Evolutionary conservation across 2,888 invertebrate genomes (phyloP).

Genomic region (Stegana nigrithorax): DNA sequence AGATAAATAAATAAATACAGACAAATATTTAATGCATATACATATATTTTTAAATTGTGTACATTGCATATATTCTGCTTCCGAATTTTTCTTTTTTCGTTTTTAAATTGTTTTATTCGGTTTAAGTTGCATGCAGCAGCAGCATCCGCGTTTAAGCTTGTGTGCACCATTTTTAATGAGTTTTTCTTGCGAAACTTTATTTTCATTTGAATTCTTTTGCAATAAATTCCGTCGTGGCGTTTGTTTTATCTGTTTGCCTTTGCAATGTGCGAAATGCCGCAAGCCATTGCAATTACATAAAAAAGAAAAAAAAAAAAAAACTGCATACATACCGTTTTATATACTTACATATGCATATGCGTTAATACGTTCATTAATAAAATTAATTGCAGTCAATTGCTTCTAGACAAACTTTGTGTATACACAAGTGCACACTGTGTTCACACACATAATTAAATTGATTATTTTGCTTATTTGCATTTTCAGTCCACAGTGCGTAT

Average conservation of each 20-base stretch:
- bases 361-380: constrained; percentile 62
- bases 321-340: not conserved
- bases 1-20: constrained; percentile 32
- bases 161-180: constrained; percentile 54
- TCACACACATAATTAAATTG: too few species aligned
- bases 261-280: constrained; percentile 27
- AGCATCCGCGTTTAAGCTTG: too few species aligned
- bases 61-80: constrained; percentile 19
- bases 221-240: constrained; percentile 28
- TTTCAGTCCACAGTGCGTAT: too few species aligned
- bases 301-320: not conserved
- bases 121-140: not conserved
- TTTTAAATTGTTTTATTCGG: constrained; percentile 29
- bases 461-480: too few species aligned
- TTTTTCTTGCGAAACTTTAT: constrained; percentile 62
- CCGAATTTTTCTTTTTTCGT: constrained; percentile 32
- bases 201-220: constrained; percentile 58
- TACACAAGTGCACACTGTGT: too few species aligned
- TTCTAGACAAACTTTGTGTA: constrained; percentile 2
- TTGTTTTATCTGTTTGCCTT: constrained; percentile 9
- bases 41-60: constrained; percentile 38
- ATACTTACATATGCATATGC: constrained; percentile 44
- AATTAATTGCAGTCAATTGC: constrained; percentile 58
- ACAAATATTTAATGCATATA: constrained; percentile 36
- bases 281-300: not conserved